Percentiles rank a stretch among this genome's conserved stretches.
phyloP scores from a whole-genome alignment of 2,113 vertebrate genomes.

The Pyrgilauda ruficollis region DNA sequence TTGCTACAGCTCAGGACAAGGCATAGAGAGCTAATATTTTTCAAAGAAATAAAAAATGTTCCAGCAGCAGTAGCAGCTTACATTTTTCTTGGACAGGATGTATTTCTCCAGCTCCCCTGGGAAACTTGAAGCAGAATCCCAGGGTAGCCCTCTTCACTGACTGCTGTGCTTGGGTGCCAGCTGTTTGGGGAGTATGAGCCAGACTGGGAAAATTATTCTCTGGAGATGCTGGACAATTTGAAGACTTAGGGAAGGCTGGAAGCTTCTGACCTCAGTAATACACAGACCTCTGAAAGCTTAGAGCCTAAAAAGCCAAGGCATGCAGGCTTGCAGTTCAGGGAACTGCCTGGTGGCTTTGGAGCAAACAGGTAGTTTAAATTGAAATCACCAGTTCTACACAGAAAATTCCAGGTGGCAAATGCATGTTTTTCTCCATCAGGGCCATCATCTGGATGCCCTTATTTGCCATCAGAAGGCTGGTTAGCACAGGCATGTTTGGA shows the following conservation, averaged over 20 bases:
- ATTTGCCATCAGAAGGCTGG: neutral
- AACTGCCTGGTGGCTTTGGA: neutral
- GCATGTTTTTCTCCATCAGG: fast-evolving
- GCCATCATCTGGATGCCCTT: neutral
- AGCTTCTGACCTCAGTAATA: neutral
- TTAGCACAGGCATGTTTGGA: neutral
- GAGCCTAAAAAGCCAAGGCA: neutral
- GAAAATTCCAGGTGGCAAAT: neutral
- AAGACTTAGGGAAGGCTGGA: neutral
- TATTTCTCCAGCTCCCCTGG: neutral
- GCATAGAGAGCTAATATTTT: neutral
- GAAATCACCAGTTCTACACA: neutral
- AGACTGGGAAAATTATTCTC: neutral
- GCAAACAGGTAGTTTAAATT: neutral
- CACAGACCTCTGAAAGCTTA: neutral
- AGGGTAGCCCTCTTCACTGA: neutral
- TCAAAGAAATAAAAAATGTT: neutral
- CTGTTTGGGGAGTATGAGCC: neutral
- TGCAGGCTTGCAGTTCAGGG: neutral
- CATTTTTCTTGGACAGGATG: constrained; percentile 29
- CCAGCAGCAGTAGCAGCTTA: constrained; percentile 6
- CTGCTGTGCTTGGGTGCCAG: neutral
- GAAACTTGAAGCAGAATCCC: neutral
- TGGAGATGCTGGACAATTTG: neutral
- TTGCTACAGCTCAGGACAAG: neutral